A percentile compares a stretch with the other conserved stretches of the same genome.
Conservation (phyloP, 2,113 vertebrate genomes). For the Serilophus lunatus region DNA sequence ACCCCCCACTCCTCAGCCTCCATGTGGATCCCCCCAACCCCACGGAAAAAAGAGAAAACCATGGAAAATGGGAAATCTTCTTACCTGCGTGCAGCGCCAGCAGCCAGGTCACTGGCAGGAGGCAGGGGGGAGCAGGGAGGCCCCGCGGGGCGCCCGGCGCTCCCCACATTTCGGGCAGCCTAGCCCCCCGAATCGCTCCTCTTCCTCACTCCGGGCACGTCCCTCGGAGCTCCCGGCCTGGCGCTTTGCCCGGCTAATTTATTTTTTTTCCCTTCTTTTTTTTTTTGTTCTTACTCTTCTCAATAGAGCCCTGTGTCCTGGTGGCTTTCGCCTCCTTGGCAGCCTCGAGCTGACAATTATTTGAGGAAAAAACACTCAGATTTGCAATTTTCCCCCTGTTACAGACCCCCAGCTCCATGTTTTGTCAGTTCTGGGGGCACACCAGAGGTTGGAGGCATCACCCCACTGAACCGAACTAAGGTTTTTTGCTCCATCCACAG, state of each 20-base stretch:
- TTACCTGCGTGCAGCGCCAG: constrained; percentile 48
- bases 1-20: background rate
- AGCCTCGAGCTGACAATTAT: constrained; percentile 24
- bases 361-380: background rate
- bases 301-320: constrained; percentile 47
- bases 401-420: background rate
- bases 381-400: background rate
- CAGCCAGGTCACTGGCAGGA: constrained; percentile 32
- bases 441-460: background rate
- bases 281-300: background rate
- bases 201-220: constrained; percentile 45
- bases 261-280: background rate
- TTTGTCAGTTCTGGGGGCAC: background rate
- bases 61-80: background rate
- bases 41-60: background rate
- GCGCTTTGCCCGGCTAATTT: background rate
- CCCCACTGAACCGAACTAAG: background rate
- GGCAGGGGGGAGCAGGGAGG: background rate
- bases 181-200: constrained; percentile 1
- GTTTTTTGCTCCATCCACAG: accelerated
- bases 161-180: constrained; percentile 53
- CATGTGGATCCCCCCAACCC: background rate
- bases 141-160: background rate
- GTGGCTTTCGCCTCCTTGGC: background rate
- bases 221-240: background rate